Percentiles rank a stretch among this genome's conserved stretches.
Conservation (phyloP, 2,113 vertebrate genomes). For the Pteruthius melanotis region DNA sequence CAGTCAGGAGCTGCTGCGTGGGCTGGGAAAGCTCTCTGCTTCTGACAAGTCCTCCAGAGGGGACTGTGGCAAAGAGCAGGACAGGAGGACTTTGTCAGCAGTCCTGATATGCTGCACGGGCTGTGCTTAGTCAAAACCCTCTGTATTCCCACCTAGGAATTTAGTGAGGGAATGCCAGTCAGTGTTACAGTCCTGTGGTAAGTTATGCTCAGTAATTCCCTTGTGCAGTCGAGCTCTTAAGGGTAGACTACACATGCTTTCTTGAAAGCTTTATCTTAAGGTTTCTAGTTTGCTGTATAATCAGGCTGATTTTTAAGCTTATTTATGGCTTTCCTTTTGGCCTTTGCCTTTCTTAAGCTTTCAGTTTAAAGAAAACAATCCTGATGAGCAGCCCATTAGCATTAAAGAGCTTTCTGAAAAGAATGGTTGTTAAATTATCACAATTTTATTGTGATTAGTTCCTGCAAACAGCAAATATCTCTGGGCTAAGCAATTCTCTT, state of each 20-base stretch:
- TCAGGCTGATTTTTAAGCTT: neutral
- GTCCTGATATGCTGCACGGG: neutral
- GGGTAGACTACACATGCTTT: neutral
- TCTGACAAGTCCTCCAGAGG: neutral
- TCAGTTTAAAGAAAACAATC: constrained; percentile 26
- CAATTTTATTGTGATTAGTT: constrained; percentile 36
- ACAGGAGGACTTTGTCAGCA: neutral
- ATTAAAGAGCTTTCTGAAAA: constrained; percentile 17
- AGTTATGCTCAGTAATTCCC: neutral
- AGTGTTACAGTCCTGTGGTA: neutral
- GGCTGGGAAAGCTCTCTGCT: neutral
- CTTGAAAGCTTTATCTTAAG: neutral
- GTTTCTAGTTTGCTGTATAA: neutral
- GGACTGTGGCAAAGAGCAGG: neutral
- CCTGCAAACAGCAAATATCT: neutral
- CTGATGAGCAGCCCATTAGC: constrained; percentile 18
- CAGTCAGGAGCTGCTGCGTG: neutral
- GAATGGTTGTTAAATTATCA: constrained; percentile 22
- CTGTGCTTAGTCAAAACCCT: neutral
- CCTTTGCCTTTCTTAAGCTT: neutral
- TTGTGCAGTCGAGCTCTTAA: neutral
- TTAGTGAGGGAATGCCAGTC: neutral
- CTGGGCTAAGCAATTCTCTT: constrained; percentile 15
- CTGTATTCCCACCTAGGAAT: neutral
- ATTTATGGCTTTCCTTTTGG: neutral